Evolutionary conservation across 2,113 vertebrate genomes (phyloP).

Genomic region (Protobothrops flavoviridis): DNA sequence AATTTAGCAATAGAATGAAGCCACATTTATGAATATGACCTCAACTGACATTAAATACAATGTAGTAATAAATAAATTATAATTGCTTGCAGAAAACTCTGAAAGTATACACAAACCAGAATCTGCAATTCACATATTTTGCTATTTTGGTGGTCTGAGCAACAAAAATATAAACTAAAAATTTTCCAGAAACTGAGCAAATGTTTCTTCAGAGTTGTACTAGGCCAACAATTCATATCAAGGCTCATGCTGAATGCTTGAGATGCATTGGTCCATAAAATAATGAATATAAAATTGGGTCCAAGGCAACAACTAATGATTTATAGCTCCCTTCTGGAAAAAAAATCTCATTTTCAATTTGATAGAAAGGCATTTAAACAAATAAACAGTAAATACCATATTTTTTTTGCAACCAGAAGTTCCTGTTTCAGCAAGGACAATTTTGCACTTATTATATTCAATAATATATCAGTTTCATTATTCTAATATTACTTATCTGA

Average conservation of each 20-base stretch:
- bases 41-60: background rate
- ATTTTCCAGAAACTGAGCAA: background rate
- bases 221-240: background rate
- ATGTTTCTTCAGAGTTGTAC: background rate
- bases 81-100: conserved; percentile 38
- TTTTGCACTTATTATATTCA: background rate
- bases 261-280: background rate
- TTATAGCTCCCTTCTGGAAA: background rate
- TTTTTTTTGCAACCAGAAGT: background rate
- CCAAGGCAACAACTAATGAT: background rate
- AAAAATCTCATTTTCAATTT: background rate
- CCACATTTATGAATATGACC: conserved; percentile 30
- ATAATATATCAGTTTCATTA: background rate
- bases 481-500: background rate
- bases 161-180: background rate
- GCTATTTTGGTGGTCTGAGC: background rate
- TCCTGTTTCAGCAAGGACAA: background rate
- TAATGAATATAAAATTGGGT: background rate
- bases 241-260: background rate
- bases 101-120: conserved; percentile 5
- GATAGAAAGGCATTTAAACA: background rate
- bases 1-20: conserved; percentile 49
- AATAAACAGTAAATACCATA: background rate
- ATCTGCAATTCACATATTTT: background rate
- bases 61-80: conserved; percentile 22